These are phyloP conservation scores for Motacilla alba DNA, from an alignment of 2,113 vertebrate genomes.

Conservation along the genomic window DNA sequence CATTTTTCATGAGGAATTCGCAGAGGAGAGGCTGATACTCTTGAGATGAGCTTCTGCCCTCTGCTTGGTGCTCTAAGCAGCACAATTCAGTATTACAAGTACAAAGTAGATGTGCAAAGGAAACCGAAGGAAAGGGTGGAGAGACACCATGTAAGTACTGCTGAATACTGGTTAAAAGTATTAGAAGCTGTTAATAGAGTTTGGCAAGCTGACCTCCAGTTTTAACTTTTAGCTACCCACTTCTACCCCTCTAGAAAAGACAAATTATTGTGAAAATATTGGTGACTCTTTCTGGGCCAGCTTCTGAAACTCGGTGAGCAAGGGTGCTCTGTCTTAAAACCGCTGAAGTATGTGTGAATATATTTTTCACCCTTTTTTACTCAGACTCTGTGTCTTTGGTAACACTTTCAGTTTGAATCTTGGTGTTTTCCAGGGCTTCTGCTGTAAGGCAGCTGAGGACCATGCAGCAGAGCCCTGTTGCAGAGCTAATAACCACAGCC, in stretches of 20 bases:
- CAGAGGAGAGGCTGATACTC: neutral
- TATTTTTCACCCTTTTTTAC: neutral
- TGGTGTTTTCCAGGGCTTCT: neutral
- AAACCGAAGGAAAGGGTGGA: neutral
- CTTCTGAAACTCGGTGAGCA: neutral
- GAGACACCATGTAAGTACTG: neutral
- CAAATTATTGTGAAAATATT: neutral
- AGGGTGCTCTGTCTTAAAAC: neutral
- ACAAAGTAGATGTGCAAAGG: neutral
- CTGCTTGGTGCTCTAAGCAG: neutral
- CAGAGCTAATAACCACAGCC: neutral
- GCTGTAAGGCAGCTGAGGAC: neutral
- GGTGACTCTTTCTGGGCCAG: neutral
- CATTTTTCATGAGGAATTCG: neutral
- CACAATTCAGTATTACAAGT: neutral
- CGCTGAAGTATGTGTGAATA: fast-evolving
- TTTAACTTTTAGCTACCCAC: neutral
- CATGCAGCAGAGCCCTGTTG: neutral
- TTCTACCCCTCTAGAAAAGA: neutral
- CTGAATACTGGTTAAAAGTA: neutral
- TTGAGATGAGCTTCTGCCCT: neutral
- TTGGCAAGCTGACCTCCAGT: neutral
- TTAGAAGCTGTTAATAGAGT: neutral
- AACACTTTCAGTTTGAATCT: neutral
- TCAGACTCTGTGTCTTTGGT: neutral